phyloP scores from a whole-genome alignment of 1,140 invertebrate genomes.

The Neodiprion lecontei region DNA sequence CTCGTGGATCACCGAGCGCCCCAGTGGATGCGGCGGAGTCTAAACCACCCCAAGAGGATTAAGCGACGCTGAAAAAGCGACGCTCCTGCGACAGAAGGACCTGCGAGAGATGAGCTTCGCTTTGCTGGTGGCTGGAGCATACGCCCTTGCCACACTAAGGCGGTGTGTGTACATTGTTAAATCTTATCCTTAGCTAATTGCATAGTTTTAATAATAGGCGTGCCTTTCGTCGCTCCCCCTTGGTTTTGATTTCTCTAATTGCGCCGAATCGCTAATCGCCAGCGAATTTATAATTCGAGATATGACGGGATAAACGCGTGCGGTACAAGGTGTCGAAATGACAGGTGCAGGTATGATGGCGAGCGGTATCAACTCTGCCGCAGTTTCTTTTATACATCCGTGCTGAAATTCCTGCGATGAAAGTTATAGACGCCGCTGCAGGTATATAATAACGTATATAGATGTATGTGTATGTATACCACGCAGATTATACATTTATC shows the following conservation, averaged over 20 bases:
- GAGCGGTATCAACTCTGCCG: too few relatives aligned
- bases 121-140: slow-evolving; percentile 59
- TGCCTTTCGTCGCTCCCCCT: slow-evolving; percentile 21
- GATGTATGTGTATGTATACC: too few relatives aligned
- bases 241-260: slow-evolving; percentile 24
- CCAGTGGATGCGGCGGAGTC: slow-evolving; percentile 42
- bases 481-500: background rate
- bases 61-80: slow-evolving; percentile 41
- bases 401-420: slow-evolving; percentile 1
- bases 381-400: background rate
- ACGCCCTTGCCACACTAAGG: slow-evolving; percentile 61
- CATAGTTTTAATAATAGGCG: slow-evolving; percentile 15
- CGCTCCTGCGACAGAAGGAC: slow-evolving; percentile 47
- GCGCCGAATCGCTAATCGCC: background rate
- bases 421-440: background rate
- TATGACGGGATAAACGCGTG: too few relatives aligned
- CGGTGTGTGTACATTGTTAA: slow-evolving; percentile 63
- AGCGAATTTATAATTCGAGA: too few relatives aligned
- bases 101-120: slow-evolving; percentile 59
- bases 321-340: background rate
- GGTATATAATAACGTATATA: background rate
- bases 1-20: slow-evolving; percentile 18
- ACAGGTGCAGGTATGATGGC: background rate
- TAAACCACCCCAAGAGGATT: slow-evolving; percentile 22
- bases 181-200: slow-evolving; percentile 40